Base-by-base conservation (phyloP, 2,888 invertebrate genomes). In the Tinea semifulvella region DNA sequence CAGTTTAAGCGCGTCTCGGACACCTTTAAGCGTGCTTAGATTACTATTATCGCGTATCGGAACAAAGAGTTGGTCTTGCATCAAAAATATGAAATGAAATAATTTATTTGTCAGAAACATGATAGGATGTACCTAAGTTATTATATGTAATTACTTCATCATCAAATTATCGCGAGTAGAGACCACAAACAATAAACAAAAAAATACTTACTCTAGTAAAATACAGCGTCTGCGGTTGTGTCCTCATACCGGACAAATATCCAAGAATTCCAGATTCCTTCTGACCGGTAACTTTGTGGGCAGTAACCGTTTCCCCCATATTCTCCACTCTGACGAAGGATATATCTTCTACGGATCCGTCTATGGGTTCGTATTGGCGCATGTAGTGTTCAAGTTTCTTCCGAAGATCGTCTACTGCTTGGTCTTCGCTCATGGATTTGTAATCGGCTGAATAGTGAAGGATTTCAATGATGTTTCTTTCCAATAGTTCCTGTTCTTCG, bases 381-480 rank as follows among this genome's bases (percentile, higher is more conserved):
- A 88, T 85, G 68, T 95, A 96, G 63, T 95, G 94, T 43, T 91
- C 88, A 58, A 96, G 86, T 54, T 95, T 88, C 60, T 88, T 84
- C 52, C 88, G 83, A 51, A 96, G 84, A 63, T 96, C 95, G 47
- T 89, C 87, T 22, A 92, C 84, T 0, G 95, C 94, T 49, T 87
- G 84, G 27, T 87, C 89, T 27, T 87, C 86, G 44, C 88, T 89
- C 89, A 93, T 90, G 39, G 87, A 85, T 47, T 85, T 85, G 72
- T 96, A 96, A 63, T 96, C 96, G 2, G 91, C 91, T 51, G 92
- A 93, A 69, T 92, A 90, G 46, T 90, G 88, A 52, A 95, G 87
- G 50, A 94, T 94, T 64, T 92, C 91, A 63, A 81, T 75, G 49
- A 82, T 82, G 56, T 80, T 79, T 46, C 73, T 63, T 51, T 81